Evolutionary conservation across 64 coral and sea anemone genomes (phyloP).

Genomic region (Platygyra sinensis): DNA sequence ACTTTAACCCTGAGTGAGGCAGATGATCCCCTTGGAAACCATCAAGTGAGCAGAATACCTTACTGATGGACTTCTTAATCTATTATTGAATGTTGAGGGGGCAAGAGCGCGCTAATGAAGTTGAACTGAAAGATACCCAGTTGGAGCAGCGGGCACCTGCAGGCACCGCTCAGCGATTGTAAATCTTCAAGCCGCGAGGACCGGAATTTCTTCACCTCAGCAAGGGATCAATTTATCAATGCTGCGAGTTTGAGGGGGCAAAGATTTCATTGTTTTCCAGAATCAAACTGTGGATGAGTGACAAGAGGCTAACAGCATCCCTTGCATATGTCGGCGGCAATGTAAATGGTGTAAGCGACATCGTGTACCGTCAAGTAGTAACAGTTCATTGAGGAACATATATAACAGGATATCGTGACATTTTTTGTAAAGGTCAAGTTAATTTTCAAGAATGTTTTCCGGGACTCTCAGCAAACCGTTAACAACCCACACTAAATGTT

Average conservation of each 20-base stretch:
- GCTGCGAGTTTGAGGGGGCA: conserved; percentile 41
- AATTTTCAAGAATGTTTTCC: not conserved
- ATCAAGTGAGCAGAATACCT: not conserved
- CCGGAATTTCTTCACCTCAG: conserved; percentile 16
- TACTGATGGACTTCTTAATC: not conserved
- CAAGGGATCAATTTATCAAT: not conserved
- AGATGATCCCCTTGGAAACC: not conserved
- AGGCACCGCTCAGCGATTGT: not conserved
- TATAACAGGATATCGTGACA: not conserved
- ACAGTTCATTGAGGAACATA: too few species aligned
- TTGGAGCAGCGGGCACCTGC: not conserved
- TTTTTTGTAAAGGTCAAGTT: not conserved
- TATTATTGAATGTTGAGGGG: conserved; percentile 32
- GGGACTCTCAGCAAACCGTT: not conserved
- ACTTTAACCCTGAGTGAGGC: not conserved
- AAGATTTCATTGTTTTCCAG: not conserved
- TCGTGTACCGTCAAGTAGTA: too few species aligned
- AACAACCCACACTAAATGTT: not conserved
- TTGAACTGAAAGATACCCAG: not conserved
- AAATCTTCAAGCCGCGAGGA: not conserved
- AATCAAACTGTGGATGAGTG: conserved; percentile 12
- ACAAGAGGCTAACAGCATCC: not conserved
- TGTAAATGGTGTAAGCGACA: too few species aligned
- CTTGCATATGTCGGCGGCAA: not conserved
- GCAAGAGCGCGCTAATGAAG: conserved; percentile 1